phyloP scores from a whole-genome alignment of 2,113 vertebrate species.

The Eidolon helvum region DNA sequence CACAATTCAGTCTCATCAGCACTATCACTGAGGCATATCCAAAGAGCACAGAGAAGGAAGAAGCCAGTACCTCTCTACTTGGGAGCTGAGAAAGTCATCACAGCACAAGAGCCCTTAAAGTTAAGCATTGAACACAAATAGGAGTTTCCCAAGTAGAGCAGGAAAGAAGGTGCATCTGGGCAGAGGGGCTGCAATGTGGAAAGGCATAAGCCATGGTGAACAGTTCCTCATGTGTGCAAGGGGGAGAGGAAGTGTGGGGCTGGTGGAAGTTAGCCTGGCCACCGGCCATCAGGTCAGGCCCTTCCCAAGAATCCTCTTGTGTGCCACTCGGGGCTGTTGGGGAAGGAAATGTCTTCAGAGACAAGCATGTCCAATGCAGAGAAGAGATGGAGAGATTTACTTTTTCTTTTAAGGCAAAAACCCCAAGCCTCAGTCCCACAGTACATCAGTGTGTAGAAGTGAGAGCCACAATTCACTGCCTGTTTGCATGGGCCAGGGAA shows the following conservation, averaged over 20 bases:
- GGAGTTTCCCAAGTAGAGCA: not conserved
- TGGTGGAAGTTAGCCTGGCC: not conserved
- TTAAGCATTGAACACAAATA: not conserved
- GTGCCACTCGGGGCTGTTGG: not conserved
- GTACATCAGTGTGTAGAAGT: slow-evolving; percentile 54
- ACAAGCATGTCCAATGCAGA: not conserved
- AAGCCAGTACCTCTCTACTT: not conserved
- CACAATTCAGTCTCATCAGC: not conserved
- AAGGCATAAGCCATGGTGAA: not conserved
- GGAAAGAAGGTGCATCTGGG: not conserved
- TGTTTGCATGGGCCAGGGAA: not conserved
- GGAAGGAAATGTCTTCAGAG: slow-evolving; percentile 10
- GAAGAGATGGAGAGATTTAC: slow-evolving; percentile 33
- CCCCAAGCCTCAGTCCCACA: slow-evolving; percentile 57
- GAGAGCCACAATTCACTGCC: not conserved
- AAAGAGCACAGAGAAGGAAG: not conserved
- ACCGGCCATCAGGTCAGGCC: not conserved
- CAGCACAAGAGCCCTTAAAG: not conserved
- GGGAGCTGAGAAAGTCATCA: not conserved
- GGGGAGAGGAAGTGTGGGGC: not conserved
- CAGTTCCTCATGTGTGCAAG: no score
- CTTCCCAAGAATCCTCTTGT: not conserved
- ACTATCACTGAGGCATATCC: not conserved
- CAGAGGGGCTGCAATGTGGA: not conserved
- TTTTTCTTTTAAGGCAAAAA: slow-evolving; percentile 11